Evolutionary conservation across 2,113 vertebrate species (phyloP), one percentile per base, ranked within the genome.

Genomic region (Ginglymostoma cirratum): DNA sequence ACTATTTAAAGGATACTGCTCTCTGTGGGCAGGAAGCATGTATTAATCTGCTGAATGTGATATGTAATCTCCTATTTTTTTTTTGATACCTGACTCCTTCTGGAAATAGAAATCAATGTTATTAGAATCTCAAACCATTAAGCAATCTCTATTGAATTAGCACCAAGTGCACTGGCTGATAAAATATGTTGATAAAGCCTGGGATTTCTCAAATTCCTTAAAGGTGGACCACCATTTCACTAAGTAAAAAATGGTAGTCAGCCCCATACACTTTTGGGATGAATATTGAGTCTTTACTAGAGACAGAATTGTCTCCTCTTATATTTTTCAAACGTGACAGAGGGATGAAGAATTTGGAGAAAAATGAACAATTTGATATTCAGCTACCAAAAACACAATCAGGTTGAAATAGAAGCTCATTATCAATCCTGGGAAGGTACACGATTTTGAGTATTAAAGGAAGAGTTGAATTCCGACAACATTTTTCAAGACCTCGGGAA

Each of bases 191-290:
- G 67, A 72, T 45, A 42, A 52, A 95, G 67, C 42, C 45, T 95
- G 45, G 69, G 94, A 72, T 52, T 95, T 95, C 69, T 95, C 94
- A 95, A 30, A 72, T 95, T 95, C 67, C 69, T 95, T 95, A 15
- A 90, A 61, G 48, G 30, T 90, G 87, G 55, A 90, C 52, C 30
- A 34, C 27, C 23, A 61, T 7, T 90, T 90, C 7, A 34, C 24
- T 55, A 89, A 55, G 21, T 14, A 30, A 52, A 42, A 48, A 93
- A 52, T 70, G 24, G 42, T 52, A 52, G 24, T 15, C 8, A 52
- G 45, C 61, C 89, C 34, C 61, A 24, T 12, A n/a, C 34, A 30
- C 14, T 30, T 66, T 48, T 52, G 24, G 52, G 67, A 52, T 6
- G 38, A 95, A 45, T 45, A 15, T 48, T 15, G 45, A 67, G 89